A percentile compares a stretch with the other conserved stretches of the same genome.
phyloP scores from a whole-genome alignment of 1,140 invertebrate species.

The Platorchestia sp. region DNA sequence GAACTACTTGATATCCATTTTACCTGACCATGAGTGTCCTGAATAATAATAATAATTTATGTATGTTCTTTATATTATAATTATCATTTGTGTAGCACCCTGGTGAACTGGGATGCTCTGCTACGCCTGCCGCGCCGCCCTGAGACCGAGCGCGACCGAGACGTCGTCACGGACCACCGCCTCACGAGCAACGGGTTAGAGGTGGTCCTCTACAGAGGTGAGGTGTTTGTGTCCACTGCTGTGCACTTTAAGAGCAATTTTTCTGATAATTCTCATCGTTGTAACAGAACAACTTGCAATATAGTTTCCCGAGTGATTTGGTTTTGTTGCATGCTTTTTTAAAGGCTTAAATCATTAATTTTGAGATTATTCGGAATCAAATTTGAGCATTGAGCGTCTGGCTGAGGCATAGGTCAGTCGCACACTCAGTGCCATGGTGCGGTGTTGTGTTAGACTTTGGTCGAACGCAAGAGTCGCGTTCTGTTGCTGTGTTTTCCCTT shows the following conservation, averaged over 20 bases:
- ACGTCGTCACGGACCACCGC: neutral
- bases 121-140: neutral
- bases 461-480: too few relatives aligned
- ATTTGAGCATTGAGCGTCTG: too few relatives aligned
- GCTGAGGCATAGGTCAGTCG: too few relatives aligned
- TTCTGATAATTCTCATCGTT: neutral
- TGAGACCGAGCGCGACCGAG: neutral
- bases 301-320: neutral
- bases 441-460: too few relatives aligned
- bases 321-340: neutral
- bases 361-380: too few relatives aligned
- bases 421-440: too few relatives aligned
- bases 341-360: neutral
- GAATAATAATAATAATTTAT: too few relatives aligned
- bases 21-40: too few relatives aligned
- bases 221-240: neutral
- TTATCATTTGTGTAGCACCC: neutral
- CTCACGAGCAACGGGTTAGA: neutral
- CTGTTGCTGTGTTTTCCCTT: too few relatives aligned
- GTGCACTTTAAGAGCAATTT: neutral
- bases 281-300: neutral
- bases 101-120: neutral
- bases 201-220: conserved; percentile 12
- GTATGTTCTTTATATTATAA: too few relatives aligned
- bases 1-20: too few relatives aligned